Percentiles rank a stretch among this genome's conserved stretches.
Evolutionary conservation across 2,113 vertebrate species (phyloP).

Genomic region (Pycnonotus jocosus): DNA sequence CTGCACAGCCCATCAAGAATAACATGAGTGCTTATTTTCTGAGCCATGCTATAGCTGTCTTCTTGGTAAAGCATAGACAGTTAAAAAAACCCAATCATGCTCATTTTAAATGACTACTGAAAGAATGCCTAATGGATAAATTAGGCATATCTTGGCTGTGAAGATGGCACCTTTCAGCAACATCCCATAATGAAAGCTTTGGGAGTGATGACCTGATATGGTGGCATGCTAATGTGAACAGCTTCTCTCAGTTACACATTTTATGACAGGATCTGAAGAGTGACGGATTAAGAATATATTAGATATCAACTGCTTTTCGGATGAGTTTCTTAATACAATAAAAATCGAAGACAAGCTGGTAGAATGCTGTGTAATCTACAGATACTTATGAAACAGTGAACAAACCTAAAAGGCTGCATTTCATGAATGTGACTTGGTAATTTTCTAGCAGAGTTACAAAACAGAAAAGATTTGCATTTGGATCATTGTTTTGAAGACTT

Average conservation of each 20-base stretch:
- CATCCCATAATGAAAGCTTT: conserved; percentile 10
- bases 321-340: conserved; percentile 6
- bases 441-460: background rate
- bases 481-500: background rate
- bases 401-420: background rate
- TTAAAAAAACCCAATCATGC: background rate
- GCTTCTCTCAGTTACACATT: background rate
- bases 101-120: background rate
- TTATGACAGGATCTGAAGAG: background rate
- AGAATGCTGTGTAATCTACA: background rate
- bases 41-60: background rate
- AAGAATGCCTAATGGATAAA: conserved; percentile 22
- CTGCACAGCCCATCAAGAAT: background rate
- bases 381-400: background rate
- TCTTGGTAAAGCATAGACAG: background rate
- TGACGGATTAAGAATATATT: background rate
- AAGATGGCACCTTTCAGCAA: background rate
- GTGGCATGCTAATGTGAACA: background rate
- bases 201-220: background rate
- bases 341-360: background rate
- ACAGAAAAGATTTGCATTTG: background rate
- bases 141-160: background rate
- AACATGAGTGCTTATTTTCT: background rate
- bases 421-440: background rate
- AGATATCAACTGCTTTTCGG: background rate